Percentiles rank a stretch among this genome's conserved stretches.
Conservation (phyloP, 2,888 invertebrate species). For the Charanyca ferruginea region DNA sequence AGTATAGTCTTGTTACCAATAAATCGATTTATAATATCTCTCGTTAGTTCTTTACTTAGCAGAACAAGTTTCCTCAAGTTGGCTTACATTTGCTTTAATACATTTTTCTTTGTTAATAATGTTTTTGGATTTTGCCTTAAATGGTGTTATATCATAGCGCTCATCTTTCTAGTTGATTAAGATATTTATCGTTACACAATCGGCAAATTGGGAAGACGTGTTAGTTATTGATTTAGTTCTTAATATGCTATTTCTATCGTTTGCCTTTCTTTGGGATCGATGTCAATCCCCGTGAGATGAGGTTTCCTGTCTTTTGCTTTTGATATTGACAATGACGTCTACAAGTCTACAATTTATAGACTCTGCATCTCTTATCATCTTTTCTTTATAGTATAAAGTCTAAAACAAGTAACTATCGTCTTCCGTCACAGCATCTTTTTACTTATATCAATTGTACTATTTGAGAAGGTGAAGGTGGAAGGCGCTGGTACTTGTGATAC, state of each 20-base stretch:
- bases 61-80: slow-evolving; percentile 35
- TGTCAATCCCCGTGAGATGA: no score
- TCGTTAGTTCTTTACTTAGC: slow-evolving; percentile 27
- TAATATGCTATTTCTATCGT: not conserved
- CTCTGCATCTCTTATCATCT: not conserved
- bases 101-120: slow-evolving; percentile 21
- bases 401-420: no score
- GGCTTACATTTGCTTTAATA: slow-evolving; percentile 23
- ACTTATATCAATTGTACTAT: no score
- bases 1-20: slow-evolving; percentile 31
- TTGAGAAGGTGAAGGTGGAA: no score
- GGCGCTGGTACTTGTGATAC: no score
- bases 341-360: no score
- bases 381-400: no score
- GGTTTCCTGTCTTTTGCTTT: not conserved
- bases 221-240: slow-evolving; percentile 10
- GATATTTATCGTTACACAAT: slow-evolving; percentile 26
- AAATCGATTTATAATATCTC: slow-evolving; percentile 43
- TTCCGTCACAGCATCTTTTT: no score
- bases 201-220: not conserved
- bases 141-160: slow-evolving; percentile 36
- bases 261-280: not conserved
- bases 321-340: not conserved
- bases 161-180: slow-evolving; percentile 12
- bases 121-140: slow-evolving; percentile 6